Percentiles rank a stretch among this genome's conserved stretches.
Conservation (phyloP, 2,888 invertebrate species). For the Theodoxus fluviatilis region DNA sequence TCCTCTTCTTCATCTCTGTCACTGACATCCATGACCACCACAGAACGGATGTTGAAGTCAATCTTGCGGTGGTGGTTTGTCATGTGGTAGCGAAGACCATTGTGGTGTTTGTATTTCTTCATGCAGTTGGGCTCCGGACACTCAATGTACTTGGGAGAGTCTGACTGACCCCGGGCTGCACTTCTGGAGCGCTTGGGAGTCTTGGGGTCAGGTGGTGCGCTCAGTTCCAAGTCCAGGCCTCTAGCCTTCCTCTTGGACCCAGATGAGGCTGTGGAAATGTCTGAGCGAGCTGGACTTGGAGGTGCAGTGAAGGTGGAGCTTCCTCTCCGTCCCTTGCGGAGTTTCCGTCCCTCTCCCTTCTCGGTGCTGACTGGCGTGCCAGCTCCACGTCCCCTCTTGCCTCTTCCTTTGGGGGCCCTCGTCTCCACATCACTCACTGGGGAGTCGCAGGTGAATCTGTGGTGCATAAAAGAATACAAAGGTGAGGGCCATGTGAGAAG, state of each 20-base stretch:
- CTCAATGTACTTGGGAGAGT: constrained; percentile 78
- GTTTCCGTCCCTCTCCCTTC: constrained; percentile 44
- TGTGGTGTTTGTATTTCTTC: constrained; percentile 97
- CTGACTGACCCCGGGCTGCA: no score
- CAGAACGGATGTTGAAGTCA: constrained; percentile 27
- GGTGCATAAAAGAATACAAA: no score
- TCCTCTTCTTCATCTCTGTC: constrained; percentile 44
- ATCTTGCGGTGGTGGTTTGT: constrained; percentile 82
- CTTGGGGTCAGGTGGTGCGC: no score
- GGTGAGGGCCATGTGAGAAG: no score
- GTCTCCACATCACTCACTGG: constrained; percentile 95
- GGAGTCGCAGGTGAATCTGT: constrained; percentile 89
- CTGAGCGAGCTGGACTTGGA: constrained; percentile 68
- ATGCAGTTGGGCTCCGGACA: constrained; percentile 96
- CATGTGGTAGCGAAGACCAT: constrained; percentile 94
- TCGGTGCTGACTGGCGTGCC: constrained; percentile 75
- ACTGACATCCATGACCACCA: constrained; percentile 41
- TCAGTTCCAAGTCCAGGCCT: constrained; percentile 61
- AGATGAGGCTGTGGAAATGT: constrained; percentile 45
- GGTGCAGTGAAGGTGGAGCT: constrained; percentile 68
- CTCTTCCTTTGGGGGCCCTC: constrained; percentile 90
- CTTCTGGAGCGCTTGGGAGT: no score
- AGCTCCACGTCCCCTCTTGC: constrained; percentile 77
- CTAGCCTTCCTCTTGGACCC: constrained; percentile 67
- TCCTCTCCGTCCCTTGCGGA: constrained; percentile 70